Percentiles rank a stretch among this genome's conserved stretches.
phyloP scores from a whole-genome alignment of 1,140 invertebrate genomes.

The Mycetomoellerius zeteki region DNA sequence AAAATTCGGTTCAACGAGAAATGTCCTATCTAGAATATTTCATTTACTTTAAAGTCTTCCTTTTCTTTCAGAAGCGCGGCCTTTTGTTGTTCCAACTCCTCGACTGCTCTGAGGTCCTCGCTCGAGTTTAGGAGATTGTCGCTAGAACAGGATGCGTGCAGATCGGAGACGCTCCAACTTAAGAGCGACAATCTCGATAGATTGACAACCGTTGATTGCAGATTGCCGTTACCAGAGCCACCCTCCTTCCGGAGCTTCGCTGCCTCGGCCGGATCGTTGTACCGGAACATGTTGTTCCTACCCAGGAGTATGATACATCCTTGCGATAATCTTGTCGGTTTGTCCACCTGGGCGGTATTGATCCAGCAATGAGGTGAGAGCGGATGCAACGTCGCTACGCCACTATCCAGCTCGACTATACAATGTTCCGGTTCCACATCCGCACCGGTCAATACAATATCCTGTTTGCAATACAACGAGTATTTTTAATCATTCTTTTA shows the following conservation, averaged over 20 bases:
- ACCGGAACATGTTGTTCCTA: conserved; percentile 96
- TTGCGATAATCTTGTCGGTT: conserved; percentile 92
- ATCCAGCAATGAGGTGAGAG: conserved; percentile 93
- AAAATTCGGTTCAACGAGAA: neutral
- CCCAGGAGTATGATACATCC: conserved; percentile 95
- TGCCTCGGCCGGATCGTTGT: conserved; percentile 96
- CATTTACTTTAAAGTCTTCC: conserved; percentile 84
- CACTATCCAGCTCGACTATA: conserved; percentile 91
- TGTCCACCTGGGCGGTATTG: conserved; percentile 92
- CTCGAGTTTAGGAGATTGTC: conserved; percentile 89
- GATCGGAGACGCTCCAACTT: conserved; percentile 93
- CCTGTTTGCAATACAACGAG: conserved; percentile 84
- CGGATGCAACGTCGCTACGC: conserved; percentile 93
- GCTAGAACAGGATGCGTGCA: conserved; percentile 90
- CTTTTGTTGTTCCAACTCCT: conserved; percentile 86
- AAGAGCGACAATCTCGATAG: conserved; percentile 94
- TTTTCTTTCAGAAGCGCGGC: conserved; percentile 86
- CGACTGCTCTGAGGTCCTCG: conserved; percentile 84
- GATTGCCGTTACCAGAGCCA: conserved; percentile 86
- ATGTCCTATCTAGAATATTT: neutral
- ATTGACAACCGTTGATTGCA: conserved; percentile 90
- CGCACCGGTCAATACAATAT: conserved; percentile 93
- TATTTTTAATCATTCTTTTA: neutral
- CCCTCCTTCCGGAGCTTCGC: conserved; percentile 93
- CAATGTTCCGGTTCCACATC: conserved; percentile 95